A percentile compares a stretch with the other conserved stretches of the same genome.
These are phyloP conservation scores for Xylocopa sonorina DNA, from an alignment of 1,140 invertebrate species.

Conservation along the genomic window DNA sequence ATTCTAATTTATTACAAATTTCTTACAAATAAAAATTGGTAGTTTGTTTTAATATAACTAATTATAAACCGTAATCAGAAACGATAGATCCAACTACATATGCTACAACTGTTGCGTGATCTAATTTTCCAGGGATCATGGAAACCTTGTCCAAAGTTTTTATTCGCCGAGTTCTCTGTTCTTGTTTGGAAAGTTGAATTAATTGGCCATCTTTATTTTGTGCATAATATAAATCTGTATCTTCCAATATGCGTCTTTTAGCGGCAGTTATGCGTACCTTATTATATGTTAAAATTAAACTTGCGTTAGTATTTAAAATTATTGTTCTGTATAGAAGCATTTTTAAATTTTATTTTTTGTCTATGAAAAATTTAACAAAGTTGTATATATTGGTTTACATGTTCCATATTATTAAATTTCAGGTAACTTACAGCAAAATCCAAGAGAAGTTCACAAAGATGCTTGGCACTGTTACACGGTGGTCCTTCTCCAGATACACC, in stretches of 20 bases:
- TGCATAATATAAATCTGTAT: conserved; percentile 89
- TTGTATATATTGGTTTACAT: neutral
- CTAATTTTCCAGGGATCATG: conserved; percentile 94
- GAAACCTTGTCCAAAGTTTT: conserved; percentile 88
- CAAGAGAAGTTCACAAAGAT: conserved; percentile 88
- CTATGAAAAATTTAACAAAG: neutral
- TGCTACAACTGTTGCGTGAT: conserved; percentile 94
- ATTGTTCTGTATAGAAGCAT: neutral
- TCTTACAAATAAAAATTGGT: conserved; percentile 58
- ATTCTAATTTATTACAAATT: conserved; percentile 40
- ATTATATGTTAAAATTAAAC: conserved; percentile 58
- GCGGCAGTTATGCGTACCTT: conserved; percentile 87
- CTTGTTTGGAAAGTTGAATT: conserved; percentile 83
- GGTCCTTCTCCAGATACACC: conserved; percentile 86
- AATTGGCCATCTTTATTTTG: conserved; percentile 82
- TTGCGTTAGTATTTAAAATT: conserved; percentile 18
- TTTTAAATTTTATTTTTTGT: neutral
- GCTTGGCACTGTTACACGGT: conserved; percentile 83
- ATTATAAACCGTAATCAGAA: conserved; percentile 55
- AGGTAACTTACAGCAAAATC: conserved; percentile 86
- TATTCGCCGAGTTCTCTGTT: conserved; percentile 86
- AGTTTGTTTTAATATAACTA: conserved; percentile 35
- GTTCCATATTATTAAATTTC: neutral
- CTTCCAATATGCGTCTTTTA: conserved; percentile 90
- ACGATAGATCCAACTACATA: conserved; percentile 86